Base-by-base conservation (phyloP, 2,797 vertebrate genomes). In the Acanthurus leucopareius region DNA sequence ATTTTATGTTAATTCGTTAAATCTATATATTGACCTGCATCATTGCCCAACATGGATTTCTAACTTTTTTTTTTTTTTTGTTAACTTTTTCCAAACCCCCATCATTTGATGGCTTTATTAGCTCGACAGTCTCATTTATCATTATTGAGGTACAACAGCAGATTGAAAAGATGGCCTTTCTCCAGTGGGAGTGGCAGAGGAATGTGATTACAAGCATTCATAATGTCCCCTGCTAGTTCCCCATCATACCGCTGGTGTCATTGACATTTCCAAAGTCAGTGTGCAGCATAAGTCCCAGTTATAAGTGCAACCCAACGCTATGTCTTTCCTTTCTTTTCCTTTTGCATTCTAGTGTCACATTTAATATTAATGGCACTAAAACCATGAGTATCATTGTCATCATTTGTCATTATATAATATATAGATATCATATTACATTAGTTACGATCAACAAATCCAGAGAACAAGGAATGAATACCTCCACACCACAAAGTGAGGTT, bases 151-250 rank as follows among this genome's bases (percentile, higher is more conserved):
- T 65, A 69, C 9, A 75, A 67, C 79, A 73, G 79, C 70, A 81
- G 86, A 87, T 87, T 80, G 74, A 71, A 90, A 79, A 57, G 65
- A 72, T 78, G 64, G 65, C 75, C 44, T 56, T 7, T 84, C 79
- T 88, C 77, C 72, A 64, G 60, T 54, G 60, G 75, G 77, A 85
- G 69, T 82, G 59, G 65, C 71, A 81, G 69, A 69, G 60, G 25
- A 80, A 58, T 17, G 1, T 67, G 69, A 83, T 87, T 77, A 76
- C 79, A 69, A 68, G 65, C 69, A 72, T 86, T 71, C 38, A 72
- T 75, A 81, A 81, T 80, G 54, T 77, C 54, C 56, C 54, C 53
- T 54, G 60, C 47, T 66, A 58, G 53, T 52, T 75, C 53, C 52
- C 45, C 65, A 61, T 71, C 63, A 68, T 60, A 70, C 65, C 52